Conservation (phyloP, 2,888 invertebrate genomes). For the Lepidochitona cinerea region DNA sequence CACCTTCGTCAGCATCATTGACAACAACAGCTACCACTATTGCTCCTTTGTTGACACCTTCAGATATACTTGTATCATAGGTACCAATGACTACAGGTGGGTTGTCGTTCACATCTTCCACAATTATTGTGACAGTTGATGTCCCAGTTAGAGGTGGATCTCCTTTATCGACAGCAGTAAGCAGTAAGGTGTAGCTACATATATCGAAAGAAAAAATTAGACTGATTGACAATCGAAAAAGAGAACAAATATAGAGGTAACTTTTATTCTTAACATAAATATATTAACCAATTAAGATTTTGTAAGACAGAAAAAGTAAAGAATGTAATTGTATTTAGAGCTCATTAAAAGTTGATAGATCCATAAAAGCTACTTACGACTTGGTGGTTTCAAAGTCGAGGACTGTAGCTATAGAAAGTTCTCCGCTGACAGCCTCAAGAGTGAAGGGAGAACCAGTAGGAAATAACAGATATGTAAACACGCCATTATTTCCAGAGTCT, state of each 20-base stretch:
- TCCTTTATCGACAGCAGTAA: slow-evolving; percentile 49
- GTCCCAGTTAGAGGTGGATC: slow-evolving; percentile 39
- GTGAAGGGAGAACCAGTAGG: slow-evolving; percentile 31
- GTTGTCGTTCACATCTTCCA: slow-evolving; percentile 59
- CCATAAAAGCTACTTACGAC: slow-evolving; percentile 35
- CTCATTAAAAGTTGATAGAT: too few relatives aligned
- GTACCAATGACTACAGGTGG: slow-evolving; percentile 43
- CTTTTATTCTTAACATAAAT: too few relatives aligned
- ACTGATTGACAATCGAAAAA: neutral
- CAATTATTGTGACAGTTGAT: slow-evolving; percentile 46
- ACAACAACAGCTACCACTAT: slow-evolving; percentile 44
- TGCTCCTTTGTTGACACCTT: slow-evolving; percentile 41
- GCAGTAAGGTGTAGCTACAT: slow-evolving; percentile 45
- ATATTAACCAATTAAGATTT: too few relatives aligned
- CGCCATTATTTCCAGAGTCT: slow-evolving; percentile 47
- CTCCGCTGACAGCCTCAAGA: slow-evolving; percentile 39
- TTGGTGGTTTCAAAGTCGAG: slow-evolving; percentile 53
- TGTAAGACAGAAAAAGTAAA: too few relatives aligned
- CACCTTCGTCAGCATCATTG: slow-evolving; percentile 48
- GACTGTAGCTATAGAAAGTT: slow-evolving; percentile 35
- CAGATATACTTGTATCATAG: slow-evolving; percentile 40
- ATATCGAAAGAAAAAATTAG: slow-evolving; percentile 20
- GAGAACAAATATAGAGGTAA: too few relatives aligned
- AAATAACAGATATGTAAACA: slow-evolving; percentile 37
- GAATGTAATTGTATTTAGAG: too few relatives aligned